Base-by-base conservation (phyloP, 2,888 invertebrate species). In the Rhogogaster chlorosoma region DNA sequence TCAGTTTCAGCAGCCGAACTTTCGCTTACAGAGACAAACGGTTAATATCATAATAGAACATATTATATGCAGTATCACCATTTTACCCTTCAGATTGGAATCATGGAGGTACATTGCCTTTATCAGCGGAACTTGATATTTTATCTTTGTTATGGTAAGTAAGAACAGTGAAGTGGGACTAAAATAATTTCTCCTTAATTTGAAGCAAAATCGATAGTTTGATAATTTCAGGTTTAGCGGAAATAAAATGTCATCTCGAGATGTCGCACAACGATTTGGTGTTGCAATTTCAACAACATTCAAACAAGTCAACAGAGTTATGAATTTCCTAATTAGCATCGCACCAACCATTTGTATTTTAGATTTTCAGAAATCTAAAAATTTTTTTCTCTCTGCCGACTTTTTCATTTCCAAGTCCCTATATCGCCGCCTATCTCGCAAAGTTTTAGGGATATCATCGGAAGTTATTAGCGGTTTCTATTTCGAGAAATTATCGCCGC, bases 401-500 rank as follows among this genome's bases (percentile, higher is more conserved):
- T n/a, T n/a, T n/a, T n/a, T n/a, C n/a, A n/a, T n/a, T n/a, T n/a
- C n/a, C n/a, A n/a, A n/a, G n/a, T n/a, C n/a, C n/a, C n/a, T n/a
- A n/a, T n/a, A n/a, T n/a, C n/a, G n/a, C n/a, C n/a, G n/a, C n/a
- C n/a, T n/a, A n/a, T n/a, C n/a, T n/a, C n/a, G n/a, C n/a, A n/a
- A n/a, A n/a, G n/a, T n/a, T n/a, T n/a, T n/a, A n/a, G n/a, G n/a
- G n/a, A n/a, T n/a, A n/a, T n/a, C n/a, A n/a, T n/a, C n/a, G n/a
- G n/a, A n/a, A n/a, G n/a, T n/a, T n/a, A n/a, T n/a, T n/a, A n/a
- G n/a, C n/a, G n/a, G n/a, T n/a, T n/a, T n/a, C n/a, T n/a, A n/a
- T n/a, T n/a, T 97, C 71, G 94, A 94, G 87, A 95, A 95, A 89
- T 92, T 96, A 87, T 95, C 95, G 90, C 97, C 97, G 29, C 96